Evolutionary conservation across 2,113 vertebrate genomes (phyloP).

Genomic region (Cololabis saira): DNA sequence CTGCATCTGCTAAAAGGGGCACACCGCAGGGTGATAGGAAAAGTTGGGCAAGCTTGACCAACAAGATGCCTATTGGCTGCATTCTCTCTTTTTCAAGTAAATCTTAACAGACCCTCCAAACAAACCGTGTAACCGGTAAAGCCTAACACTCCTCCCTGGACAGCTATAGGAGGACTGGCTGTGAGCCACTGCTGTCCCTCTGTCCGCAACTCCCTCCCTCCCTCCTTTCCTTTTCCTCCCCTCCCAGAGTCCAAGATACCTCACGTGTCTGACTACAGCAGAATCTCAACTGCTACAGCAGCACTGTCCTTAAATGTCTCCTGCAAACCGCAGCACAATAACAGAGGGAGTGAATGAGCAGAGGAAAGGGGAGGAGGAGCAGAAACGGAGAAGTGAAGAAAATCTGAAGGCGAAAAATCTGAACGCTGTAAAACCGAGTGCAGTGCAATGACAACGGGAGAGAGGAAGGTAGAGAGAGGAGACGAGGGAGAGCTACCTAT

Average conservation of each 20-base stretch:
- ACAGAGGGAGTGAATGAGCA: constrained; percentile 28
- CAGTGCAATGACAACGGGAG: constrained; percentile 9
- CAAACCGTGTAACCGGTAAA: constrained; percentile 29
- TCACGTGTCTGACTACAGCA: constrained; percentile 59
- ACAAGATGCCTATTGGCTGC: constrained; percentile 21
- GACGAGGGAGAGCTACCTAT: constrained; percentile 75
- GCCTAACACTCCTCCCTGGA: background rate
- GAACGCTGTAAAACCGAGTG: background rate
- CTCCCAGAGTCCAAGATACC: constrained; percentile 47
- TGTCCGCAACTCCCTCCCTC: constrained; percentile 29
- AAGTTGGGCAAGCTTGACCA: constrained; percentile 22
- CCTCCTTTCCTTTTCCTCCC: constrained; percentile 10
- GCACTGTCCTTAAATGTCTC: constrained; percentile 73
- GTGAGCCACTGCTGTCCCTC: constrained; percentile 22
- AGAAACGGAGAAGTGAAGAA: constrained; percentile 8
- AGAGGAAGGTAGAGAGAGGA: background rate
- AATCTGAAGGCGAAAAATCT: background rate
- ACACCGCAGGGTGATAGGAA: constrained; percentile 29
- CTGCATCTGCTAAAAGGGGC: constrained; percentile 39
- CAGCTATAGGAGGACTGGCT: constrained; percentile 34
- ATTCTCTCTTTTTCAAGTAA: constrained; percentile 21
- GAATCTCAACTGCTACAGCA: constrained; percentile 66
- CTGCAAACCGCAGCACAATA: constrained; percentile 53
- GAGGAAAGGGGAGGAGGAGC: background rate
- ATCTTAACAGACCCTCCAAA: background rate